Conservation (phyloP, 2,113 vertebrate genomes). For the Bubalus kerabau region DNA sequence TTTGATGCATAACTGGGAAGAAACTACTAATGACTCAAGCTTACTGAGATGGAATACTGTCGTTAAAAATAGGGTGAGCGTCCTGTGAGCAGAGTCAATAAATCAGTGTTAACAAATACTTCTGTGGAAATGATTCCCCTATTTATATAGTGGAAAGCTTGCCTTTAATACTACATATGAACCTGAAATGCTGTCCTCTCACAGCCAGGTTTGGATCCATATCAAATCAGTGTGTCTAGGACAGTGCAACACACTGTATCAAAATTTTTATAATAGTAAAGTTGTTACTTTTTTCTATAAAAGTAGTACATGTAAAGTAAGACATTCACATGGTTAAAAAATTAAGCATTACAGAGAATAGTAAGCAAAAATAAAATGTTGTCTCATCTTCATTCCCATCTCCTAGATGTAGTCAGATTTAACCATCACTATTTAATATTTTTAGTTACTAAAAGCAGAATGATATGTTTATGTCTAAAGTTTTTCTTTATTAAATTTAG, state of each 20-base stretch:
- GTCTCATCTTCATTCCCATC: neutral
- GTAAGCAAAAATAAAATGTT: neutral
- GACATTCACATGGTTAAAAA: neutral
- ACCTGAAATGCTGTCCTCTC: neutral
- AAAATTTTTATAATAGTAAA: neutral
- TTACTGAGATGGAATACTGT: neutral
- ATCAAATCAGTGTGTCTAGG: neutral
- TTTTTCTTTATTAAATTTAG: neutral
- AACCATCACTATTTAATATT: neutral
- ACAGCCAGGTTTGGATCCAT: neutral
- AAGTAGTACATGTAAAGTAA: neutral
- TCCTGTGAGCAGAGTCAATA: neutral
- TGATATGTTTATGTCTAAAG: neutral
- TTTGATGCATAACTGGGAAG: neutral
- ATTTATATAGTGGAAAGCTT: neutral
- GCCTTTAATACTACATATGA: neutral
- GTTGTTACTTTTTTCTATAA: neutral
- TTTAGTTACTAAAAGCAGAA: neutral
- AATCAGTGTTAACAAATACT: neutral
- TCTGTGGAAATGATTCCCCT: neutral
- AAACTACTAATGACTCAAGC: neutral
- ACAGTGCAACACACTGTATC: neutral
- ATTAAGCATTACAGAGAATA: neutral
- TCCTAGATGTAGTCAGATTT: neutral
- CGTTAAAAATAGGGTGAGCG: neutral